A percentile compares a stretch with the other conserved stretches of the same genome.
These are phyloP conservation scores for Lordiphosa mommai DNA, from an alignment of 1,140 invertebrate genomes.

Conservation along the genomic window DNA sequence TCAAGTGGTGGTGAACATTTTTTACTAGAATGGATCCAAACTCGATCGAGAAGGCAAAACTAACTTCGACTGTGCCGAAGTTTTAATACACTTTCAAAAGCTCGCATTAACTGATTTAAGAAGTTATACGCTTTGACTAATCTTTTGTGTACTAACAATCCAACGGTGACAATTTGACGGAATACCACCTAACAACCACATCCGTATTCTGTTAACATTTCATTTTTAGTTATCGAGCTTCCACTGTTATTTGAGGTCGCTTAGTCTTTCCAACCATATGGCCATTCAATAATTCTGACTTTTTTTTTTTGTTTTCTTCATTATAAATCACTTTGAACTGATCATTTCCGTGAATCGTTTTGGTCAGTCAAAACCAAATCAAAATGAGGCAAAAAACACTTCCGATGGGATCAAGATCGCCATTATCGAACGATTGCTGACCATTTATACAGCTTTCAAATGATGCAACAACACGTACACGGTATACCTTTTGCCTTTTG, in stretches of 20 bases:
- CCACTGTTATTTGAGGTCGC: neutral
- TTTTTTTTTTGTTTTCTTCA: neutral
- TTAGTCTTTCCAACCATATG: slow-evolving; percentile 1
- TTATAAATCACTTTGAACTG: slow-evolving; percentile 3
- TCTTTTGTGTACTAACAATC: too few relatives aligned
- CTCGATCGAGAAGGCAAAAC: too few relatives aligned
- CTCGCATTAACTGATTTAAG: too few relatives aligned
- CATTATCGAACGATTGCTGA: slow-evolving; percentile 18
- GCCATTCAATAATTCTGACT: neutral
- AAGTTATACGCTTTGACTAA: too few relatives aligned
- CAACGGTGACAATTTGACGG: too few relatives aligned
- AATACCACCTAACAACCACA: too few relatives aligned
- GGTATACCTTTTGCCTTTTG: slow-evolving; percentile 36
- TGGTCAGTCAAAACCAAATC: slow-evolving; percentile 3
- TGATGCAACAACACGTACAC: slow-evolving; percentile 48
- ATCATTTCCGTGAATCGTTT: slow-evolving; percentile 17
- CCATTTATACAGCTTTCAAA: slow-evolving; percentile 26
- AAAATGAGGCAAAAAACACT: slow-evolving; percentile 54
- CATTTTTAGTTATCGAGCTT: neutral
- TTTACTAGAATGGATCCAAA: too few relatives aligned
- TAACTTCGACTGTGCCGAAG: too few relatives aligned
- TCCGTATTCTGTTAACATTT: too few relatives aligned
- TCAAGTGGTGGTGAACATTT: too few relatives aligned
- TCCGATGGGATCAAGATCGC: slow-evolving; percentile 43
- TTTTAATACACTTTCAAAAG: too few relatives aligned